These are phyloP conservation scores for Pristis pectinata DNA, from an alignment of 2,797 vertebrate genomes.

Conservation along the genomic window DNA sequence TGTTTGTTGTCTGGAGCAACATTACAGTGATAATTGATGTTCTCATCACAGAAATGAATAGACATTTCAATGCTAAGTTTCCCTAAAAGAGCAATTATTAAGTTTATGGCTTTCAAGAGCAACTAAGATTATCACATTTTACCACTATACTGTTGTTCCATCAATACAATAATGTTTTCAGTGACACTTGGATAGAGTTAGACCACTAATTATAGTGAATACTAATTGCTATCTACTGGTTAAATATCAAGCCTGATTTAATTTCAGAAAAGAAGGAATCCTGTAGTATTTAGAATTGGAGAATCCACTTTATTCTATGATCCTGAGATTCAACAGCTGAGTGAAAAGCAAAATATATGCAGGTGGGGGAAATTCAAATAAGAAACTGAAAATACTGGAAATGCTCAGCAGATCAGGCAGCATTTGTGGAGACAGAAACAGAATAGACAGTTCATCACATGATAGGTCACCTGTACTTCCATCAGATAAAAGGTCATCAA, in stretches of 20 bases:
- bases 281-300: slow-evolving; percentile 46
- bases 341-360: too few relatives aligned
- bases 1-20: neutral
- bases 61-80: neutral
- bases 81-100: neutral
- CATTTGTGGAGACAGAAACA: too few relatives aligned
- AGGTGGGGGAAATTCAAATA: too few relatives aligned
- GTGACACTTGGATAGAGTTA: neutral
- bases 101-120: neutral
- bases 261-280: slow-evolving; percentile 42
- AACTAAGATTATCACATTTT: neutral
- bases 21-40: neutral
- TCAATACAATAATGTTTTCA: neutral
- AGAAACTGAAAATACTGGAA: too few relatives aligned
- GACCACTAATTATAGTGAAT: neutral
- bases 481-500: too few relatives aligned
- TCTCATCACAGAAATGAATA: too few relatives aligned
- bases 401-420: too few relatives aligned
- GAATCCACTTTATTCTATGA: slow-evolving; percentile 43
- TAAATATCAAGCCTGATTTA: slow-evolving; percentile 41
- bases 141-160: neutral
- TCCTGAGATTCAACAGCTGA: slow-evolving; percentile 41
- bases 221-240: slow-evolving; percentile 25
- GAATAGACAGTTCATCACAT: too few relatives aligned
- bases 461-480: too few relatives aligned